Evolutionary conservation across 1,140 invertebrate species (phyloP).

Genomic region (Drosophila arawakana): DNA sequence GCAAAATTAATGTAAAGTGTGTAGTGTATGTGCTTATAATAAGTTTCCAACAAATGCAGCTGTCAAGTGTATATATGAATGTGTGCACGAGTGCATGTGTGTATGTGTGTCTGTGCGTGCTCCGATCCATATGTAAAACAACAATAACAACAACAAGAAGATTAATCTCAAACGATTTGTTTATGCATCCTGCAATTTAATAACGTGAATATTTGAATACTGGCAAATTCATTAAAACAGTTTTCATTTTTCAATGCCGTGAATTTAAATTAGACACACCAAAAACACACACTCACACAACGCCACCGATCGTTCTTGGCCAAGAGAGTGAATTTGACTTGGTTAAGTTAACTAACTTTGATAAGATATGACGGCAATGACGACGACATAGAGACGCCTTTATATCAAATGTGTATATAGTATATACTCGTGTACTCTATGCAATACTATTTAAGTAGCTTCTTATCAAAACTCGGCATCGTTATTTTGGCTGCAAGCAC

Average conservation of each 20-base stretch:
- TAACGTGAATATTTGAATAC: constrained; percentile 6
- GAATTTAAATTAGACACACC: constrained; percentile 8
- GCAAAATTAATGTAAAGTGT: constrained; percentile 28
- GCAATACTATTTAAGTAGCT: background rate
- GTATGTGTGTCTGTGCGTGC: constrained; percentile 24
- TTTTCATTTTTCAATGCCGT: constrained; percentile 49
- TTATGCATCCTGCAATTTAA: constrained; percentile 63
- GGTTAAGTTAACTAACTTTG: constrained; percentile 62
- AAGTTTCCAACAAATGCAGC: constrained; percentile 62
- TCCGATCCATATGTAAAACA: constrained; percentile 9
- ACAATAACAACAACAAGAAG: constrained; percentile 11
- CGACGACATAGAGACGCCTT: constrained; percentile 56
- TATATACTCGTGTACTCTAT: background rate
- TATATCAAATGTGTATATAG: constrained; percentile 12
- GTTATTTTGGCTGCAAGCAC: constrained; percentile 12
- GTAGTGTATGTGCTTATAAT: constrained; percentile 43
- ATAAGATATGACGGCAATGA: constrained; percentile 70
- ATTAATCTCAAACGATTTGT: constrained; percentile 20
- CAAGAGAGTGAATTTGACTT: constrained; percentile 33
- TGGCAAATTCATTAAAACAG: constrained; percentile 2
- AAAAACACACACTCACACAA: constrained; percentile 2
- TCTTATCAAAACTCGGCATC: constrained; percentile 50
- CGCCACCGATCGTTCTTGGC: constrained; percentile 14
- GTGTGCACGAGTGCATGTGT: too few relatives aligned
- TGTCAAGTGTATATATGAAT: constrained; percentile 51